Base-by-base conservation (phyloP, 1,140 invertebrate species). In the Plodia interpunctella region DNA sequence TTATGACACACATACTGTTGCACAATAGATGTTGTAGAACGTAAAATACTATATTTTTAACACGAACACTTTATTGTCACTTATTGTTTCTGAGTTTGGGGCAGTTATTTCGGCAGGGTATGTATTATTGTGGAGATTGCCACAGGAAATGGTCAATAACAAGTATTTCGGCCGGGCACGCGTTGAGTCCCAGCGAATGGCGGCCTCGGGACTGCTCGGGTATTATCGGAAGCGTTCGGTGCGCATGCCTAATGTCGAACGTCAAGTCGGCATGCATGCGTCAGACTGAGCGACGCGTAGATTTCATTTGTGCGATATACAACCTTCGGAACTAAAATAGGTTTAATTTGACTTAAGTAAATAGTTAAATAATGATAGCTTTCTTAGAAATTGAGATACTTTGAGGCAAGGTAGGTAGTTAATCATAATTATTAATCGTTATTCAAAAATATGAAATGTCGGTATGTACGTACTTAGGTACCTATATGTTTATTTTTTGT, bases 91-190 rank as follows among this genome's bases (percentile, higher is more conserved):
- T 66, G 54, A 66, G 64, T 65, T 62, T 65, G 57, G 17, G 63
- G 63, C 67, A 64, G 61, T 70, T 17, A 61, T 59, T 61, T 60
- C 55, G 59, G 62, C 58, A 71, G 67, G 54, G 55, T 62, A 62
- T 63, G 53, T 66, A 65, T 71, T 69, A 69, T 69, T 64, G 62
- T 49, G 71, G 57, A 65, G 59, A 77, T 74, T 76, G 68, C 66
- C 60, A 60, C 61, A 82, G 75, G 76, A 87, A 87, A 83, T 80
- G 67, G 77, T 87, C 80, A 88, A 86, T 87, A 85, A 78, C 15
- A 44, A 10, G 13, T 74, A 65, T 66, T 66, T 62, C 60, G 66
- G 72, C 74, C 68, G 71, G 62, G 61, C 74, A 57, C 68, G 66
- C 75, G 84, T 78, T n/a, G 70, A 69, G 60, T 69, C 71, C 77